These are phyloP conservation scores for Isurus oxyrinchus DNA, from an alignment of 2,113 vertebrate species.

Conservation along the genomic window DNA sequence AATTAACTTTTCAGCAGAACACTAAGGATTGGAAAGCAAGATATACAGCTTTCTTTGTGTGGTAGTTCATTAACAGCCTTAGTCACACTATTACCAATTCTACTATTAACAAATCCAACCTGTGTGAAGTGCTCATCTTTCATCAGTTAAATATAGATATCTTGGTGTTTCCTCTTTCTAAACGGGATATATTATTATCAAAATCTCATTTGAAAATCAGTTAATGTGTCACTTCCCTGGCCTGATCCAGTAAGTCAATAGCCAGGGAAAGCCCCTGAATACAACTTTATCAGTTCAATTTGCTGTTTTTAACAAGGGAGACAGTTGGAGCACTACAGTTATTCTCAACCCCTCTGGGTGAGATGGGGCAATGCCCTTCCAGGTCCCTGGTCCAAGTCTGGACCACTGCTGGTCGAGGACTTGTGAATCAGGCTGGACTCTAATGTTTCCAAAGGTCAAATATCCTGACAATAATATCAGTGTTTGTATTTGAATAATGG, in stretches of 20 bases:
- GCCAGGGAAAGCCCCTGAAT: not conserved
- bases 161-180: not conserved
- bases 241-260: not conserved
- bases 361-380: not conserved
- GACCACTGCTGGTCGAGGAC: not conserved
- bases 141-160: not conserved
- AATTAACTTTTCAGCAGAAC: not conserved
- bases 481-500: not conserved
- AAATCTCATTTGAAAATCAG: not conserved
- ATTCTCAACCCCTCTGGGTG: not conserved
- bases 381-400: not conserved
- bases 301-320: not conserved
- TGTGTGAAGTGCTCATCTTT: not conserved
- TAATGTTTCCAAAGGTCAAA: not conserved
- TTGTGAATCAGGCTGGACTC: not conserved
- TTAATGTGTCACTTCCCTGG: not conserved
- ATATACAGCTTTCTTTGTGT: not conserved
- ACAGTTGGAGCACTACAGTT: not conserved
- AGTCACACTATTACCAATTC: not conserved
- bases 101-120: not conserved
- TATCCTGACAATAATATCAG: not conserved
- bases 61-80: not conserved
- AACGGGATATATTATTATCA: not conserved
- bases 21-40: not conserved
- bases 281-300: not conserved